Conservation (phyloP, 30 jellyfish, hydroid and myxozoan genomes). For the Nemopilema nomurai region DNA sequence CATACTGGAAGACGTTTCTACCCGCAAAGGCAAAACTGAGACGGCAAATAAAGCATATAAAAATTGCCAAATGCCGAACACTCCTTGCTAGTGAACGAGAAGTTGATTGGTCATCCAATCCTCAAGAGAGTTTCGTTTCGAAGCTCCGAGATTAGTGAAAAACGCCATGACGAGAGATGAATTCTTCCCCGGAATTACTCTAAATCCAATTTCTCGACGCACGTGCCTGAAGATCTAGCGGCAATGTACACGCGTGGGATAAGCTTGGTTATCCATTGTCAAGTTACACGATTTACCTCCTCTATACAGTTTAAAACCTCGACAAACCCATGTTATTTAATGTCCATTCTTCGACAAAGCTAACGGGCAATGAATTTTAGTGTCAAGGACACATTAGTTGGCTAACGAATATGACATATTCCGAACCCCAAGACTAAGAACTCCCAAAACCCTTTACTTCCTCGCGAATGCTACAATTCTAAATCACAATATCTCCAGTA, state of each 20-base stretch:
- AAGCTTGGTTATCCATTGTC: background rate
- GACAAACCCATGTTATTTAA: background rate
- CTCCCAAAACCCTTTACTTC: too few relatives aligned
- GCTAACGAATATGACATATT: too few relatives aligned
- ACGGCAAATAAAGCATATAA: too few relatives aligned
- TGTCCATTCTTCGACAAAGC: background rate
- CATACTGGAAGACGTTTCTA: too few relatives aligned
- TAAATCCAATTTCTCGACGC: slow-evolving; percentile 27
- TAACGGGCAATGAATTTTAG: too few relatives aligned
- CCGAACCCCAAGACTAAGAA: too few relatives aligned
- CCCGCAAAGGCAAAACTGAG: too few relatives aligned
- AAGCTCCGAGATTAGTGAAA: background rate
- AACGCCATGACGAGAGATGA: slow-evolving; percentile 5
- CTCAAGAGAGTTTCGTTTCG: background rate
- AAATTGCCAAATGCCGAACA: too few relatives aligned
- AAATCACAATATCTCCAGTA: too few relatives aligned
- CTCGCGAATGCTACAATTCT: too few relatives aligned
- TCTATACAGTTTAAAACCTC: background rate
- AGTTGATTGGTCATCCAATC: background rate
- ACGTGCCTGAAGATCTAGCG: slow-evolving; percentile 21
- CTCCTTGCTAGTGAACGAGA: background rate
- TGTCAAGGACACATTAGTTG: too few relatives aligned
- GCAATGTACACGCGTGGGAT: slow-evolving; percentile 28
- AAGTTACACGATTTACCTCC: slow-evolving; percentile 1
- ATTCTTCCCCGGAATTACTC: background rate